These are phyloP conservation scores for Myripristis jacobus DNA, from an alignment of 2,797 vertebrate genomes.

Conservation along the genomic window DNA sequence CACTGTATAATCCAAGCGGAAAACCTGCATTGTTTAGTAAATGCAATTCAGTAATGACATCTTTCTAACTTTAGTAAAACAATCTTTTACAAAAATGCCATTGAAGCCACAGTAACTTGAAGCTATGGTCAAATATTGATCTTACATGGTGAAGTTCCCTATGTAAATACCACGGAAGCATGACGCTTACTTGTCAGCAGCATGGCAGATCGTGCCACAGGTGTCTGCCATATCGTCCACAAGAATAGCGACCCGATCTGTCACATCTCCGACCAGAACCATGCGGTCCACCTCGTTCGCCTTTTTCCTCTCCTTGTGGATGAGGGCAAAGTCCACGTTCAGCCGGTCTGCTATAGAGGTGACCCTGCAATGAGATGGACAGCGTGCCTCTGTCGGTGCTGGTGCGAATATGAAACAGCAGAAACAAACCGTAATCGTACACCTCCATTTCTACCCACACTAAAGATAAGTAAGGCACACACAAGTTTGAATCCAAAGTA, in stretches of 20 bases:
- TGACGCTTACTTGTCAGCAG: constrained; percentile 90
- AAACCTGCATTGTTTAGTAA: too few species aligned
- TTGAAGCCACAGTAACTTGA: not conserved
- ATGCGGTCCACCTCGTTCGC: constrained; percentile 96
- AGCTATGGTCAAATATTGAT: not conserved
- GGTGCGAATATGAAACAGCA: not conserved
- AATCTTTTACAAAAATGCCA: not conserved
- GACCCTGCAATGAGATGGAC: constrained; percentile 79
- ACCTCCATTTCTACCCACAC: not conserved
- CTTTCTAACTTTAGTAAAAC: not conserved
- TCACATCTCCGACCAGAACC: constrained; percentile 95
- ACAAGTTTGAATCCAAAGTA: constrained; percentile 30
- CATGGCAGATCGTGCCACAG: constrained; percentile 94
- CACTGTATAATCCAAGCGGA: too few species aligned
- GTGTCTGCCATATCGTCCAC: constrained; percentile 98
- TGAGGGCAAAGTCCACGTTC: constrained; percentile 96
- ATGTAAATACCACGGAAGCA: too few species aligned
- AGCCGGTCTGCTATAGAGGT: constrained; percentile 95
- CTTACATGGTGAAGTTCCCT: not conserved
- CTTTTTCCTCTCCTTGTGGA: constrained; percentile 97
- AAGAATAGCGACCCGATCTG: constrained; percentile 93
- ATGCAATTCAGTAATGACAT: not conserved
- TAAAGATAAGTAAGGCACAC: constrained; percentile 24
- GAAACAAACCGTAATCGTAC: not conserved
- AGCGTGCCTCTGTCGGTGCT: constrained; percentile 2